Evolutionary conservation across 2,797 vertebrate species (phyloP), one percentile per base, ranked within the genome.

Genomic region (Danio choprae): DNA sequence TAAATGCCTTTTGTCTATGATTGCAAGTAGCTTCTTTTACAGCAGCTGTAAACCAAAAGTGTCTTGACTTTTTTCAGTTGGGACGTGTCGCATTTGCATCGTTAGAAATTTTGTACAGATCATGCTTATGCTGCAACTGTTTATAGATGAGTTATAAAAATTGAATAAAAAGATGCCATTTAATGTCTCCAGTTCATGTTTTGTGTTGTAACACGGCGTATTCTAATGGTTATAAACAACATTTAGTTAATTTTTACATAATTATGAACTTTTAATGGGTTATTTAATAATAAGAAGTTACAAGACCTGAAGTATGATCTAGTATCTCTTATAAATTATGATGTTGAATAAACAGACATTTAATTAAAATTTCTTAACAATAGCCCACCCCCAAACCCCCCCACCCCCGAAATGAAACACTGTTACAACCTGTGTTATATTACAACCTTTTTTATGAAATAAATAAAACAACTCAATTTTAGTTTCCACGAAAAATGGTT

Each of bases 1-100:
- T 89, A 88, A 88, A 90, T 40, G 3, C 36, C 4, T 51, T 79
- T 16, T 81, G 22, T 65, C 6, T 69, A 15, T 60, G 65, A 60
- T 70, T 70, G n/a, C 46, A 10, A 46, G 40, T 44, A 53, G 48
- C 48, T 55, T n/a, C 6, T 44, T 55, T 55, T 29, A 55, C 13
- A n/a, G 18, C 50, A 41, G 73, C 51, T 38, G 13, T 58, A 68
- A 44, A 77, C 64, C 51, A 68, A 77, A 67, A 6, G 41, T 20
- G 44, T 74, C 58, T 74, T 50, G 16, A 51, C 44, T 40, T 15
- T 60, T 62, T 63, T 38, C 56, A 51, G 16, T 18, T 62, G 29
- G 62, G 72, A 63, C 72, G 12, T 69, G 22, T n/a, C 16, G 18
- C 41, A 11, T 64, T 41, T 41, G 18, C 11, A 22, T 43, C 72